These are phyloP conservation scores for Cranoglanis bouderius DNA, from an alignment of 2,113 vertebrate species.

Conservation along the genomic window DNA sequence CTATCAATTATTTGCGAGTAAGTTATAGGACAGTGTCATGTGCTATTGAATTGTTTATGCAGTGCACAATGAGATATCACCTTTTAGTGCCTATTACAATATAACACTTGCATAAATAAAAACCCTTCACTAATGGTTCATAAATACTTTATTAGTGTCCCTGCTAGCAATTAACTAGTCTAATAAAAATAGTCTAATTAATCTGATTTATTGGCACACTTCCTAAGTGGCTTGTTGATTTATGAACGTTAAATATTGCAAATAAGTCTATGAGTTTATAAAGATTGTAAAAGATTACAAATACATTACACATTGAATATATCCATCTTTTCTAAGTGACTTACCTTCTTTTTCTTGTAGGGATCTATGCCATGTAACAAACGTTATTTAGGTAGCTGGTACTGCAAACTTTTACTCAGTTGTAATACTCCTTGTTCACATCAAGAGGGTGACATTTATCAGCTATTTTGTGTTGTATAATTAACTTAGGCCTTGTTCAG, in stretches of 20 bases:
- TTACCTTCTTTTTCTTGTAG: background rate
- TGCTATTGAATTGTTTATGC: background rate
- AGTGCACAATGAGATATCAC: background rate
- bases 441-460: conserved; percentile 18
- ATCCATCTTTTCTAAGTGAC: background rate
- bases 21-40: background rate
- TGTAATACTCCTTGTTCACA: conserved; percentile 12
- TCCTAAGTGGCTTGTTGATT: background rate
- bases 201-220: background rate
- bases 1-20: background rate
- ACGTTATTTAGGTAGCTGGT: background rate
- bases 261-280: background rate
- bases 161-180: background rate
- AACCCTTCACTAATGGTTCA: background rate
- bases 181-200: background rate
- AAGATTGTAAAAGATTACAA: background rate
- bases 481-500: background rate
- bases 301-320: background rate
- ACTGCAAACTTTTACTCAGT: background rate
- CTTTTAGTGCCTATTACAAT: background rate
- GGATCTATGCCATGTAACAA: background rate
- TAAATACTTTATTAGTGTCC: background rate
- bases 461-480: background rate
- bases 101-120: background rate
- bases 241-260: background rate